Percentiles rank a stretch among this genome's conserved stretches.
Conservation (phyloP, 1,140 invertebrate genomes). For the Pteromalus puparum region DNA sequence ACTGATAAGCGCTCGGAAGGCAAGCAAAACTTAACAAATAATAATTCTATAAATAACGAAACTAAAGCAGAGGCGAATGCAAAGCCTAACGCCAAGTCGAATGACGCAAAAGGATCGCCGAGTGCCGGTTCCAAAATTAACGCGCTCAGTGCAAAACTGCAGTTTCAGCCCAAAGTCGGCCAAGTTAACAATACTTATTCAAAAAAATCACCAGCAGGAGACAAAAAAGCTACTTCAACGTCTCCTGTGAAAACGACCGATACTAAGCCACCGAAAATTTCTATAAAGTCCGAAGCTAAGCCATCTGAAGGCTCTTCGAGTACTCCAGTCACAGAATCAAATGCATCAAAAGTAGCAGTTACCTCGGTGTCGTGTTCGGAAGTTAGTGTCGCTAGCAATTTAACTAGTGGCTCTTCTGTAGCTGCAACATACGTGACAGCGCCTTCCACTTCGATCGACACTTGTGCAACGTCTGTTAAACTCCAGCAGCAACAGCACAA, state of each 20-base stretch:
- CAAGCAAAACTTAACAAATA: slow-evolving; percentile 57
- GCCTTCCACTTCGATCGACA: background rate
- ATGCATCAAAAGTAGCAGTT: background rate
- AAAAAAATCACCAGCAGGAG: slow-evolving; percentile 62
- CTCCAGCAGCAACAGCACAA: background rate
- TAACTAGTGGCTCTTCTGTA: background rate
- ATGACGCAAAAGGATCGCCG: slow-evolving; percentile 46
- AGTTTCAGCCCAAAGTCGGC: slow-evolving; percentile 72
- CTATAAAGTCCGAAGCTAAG: slow-evolving; percentile 47
- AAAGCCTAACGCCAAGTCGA: slow-evolving; percentile 58
- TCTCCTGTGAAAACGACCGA: slow-evolving; percentile 41
- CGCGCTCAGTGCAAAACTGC: slow-evolving; percentile 70
- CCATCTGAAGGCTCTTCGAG: background rate
- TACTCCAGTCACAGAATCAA: slow-evolving; percentile 1
- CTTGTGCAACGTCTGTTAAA: background rate
- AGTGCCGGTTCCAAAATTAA: slow-evolving; percentile 71
- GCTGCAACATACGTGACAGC: slow-evolving; percentile 36
- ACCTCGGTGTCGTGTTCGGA: background rate
- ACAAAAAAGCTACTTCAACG: slow-evolving; percentile 59
- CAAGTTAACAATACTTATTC: slow-evolving; percentile 69
- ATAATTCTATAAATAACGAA: slow-evolving; percentile 63
- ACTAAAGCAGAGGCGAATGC: slow-evolving; percentile 52
- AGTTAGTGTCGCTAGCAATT: background rate
- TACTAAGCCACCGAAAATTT: slow-evolving; percentile 47
- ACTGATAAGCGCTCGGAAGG: slow-evolving; percentile 36